Base-by-base conservation (phyloP, 2,888 invertebrate species). In the Leucoma salicis region DNA sequence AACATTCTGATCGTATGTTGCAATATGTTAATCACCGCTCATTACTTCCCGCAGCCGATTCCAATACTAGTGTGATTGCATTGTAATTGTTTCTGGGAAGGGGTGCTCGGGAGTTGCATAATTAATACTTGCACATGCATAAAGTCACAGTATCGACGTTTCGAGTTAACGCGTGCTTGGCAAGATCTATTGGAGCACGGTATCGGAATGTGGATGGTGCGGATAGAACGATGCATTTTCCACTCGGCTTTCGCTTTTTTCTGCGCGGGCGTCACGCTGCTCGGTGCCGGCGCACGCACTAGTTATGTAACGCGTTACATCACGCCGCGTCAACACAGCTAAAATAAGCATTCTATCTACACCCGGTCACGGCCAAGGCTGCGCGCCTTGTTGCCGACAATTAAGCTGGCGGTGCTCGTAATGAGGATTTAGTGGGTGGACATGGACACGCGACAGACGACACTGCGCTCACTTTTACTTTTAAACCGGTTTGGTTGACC, bases 321-420 rank as follows among this genome's bases (percentile, higher is more conserved):
- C 84, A 84, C 75, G 76, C 62, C 75, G 70, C 85, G 85, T 85
- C 86, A 84, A 78, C 68, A 70, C 78, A 71, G 72, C 86, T 86
- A 86, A 87, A 88, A 86, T 86, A 82, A 79, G 75, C 84, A 80
- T 70, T 81, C 82, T 81, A 81, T 82, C 78, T 70, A 68, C 64
- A 63, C 62, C 74, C 85, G 88, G 88, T 87, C 88, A 89, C 87
- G 87, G 88, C 87, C 88, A 89, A 89, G 88, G 88, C 85, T 87
- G 79, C 73, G 74, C 74, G 77, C 71, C 74, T 75, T 70, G 74
- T 75, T 74, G 75, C 66, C 74, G 77, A 74, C 85, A 85, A 86
- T 86, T 82, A 84, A 78, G 74, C 78, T 70, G 73, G 61, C 75
- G 66, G 57, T 67, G 77, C 66, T 72, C 70, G 82, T 80, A 85